These are phyloP conservation scores for Drosophila lutescens DNA, from an alignment of 2,888 invertebrate species.

Conservation along the genomic window DNA sequence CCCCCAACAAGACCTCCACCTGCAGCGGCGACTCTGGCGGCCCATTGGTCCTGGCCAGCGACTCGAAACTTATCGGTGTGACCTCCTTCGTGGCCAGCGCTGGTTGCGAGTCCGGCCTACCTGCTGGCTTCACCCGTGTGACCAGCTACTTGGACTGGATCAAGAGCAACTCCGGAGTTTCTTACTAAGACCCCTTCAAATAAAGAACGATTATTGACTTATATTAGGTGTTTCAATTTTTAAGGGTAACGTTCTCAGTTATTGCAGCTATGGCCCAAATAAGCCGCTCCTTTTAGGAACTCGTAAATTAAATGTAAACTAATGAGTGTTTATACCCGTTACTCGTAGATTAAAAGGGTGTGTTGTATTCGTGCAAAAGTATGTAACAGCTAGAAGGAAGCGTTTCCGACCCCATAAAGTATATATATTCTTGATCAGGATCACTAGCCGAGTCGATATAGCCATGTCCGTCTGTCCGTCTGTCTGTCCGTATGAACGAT, in stretches of 20 bases:
- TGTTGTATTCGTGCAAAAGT: too few species aligned
- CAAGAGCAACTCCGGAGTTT: conserved; percentile 57
- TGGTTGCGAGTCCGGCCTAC: conserved; percentile 58
- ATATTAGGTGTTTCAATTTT: background rate
- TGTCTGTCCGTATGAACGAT: too few species aligned
- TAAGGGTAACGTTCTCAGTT: background rate
- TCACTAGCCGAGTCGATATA: too few species aligned
- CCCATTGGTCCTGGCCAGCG: conserved; percentile 64
- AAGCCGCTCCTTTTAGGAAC: too few species aligned
- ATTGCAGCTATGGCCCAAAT: too few species aligned
- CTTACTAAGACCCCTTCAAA: conserved; percentile 46
- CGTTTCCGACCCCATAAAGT: too few species aligned
- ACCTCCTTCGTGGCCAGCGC: conserved; percentile 60
- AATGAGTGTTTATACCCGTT: too few species aligned
- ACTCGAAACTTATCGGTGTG: conserved; percentile 56
- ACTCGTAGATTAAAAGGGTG: too few species aligned
- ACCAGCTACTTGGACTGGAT: conserved; percentile 79
- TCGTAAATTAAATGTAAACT: too few species aligned
- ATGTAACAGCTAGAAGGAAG: too few species aligned
- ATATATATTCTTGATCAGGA: too few species aligned
- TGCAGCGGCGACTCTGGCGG: conserved; percentile 82
- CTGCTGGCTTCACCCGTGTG: conserved; percentile 62
- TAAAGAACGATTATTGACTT: conserved; percentile 25
- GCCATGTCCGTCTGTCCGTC: too few species aligned
- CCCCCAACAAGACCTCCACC: conserved; percentile 63